These are phyloP conservation scores for Apus apus DNA, from an alignment of 2,113 vertebrate species.

Conservation along the genomic window DNA sequence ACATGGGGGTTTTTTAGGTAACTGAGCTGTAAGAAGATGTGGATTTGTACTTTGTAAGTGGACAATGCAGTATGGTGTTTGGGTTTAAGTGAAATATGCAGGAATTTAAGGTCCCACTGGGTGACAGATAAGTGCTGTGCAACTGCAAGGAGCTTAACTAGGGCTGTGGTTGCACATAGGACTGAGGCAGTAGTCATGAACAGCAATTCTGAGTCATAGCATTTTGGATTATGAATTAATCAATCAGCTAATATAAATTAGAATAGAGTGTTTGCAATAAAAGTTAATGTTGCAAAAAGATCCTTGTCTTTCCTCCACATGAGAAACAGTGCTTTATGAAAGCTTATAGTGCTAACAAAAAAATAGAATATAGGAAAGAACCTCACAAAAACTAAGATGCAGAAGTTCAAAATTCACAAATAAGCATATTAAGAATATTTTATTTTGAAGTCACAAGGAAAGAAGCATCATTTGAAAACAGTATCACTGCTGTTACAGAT, in stretches of 20 bases:
- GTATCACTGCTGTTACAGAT: background rate
- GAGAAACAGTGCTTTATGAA: background rate
- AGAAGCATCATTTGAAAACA: background rate
- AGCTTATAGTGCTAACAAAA: background rate
- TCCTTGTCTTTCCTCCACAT: accelerated
- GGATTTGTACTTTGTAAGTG: accelerated
- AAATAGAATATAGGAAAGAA: accelerated
- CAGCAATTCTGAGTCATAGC: background rate
- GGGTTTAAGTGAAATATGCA: background rate
- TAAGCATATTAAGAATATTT: background rate
- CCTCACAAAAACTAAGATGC: background rate
- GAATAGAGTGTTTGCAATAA: background rate
- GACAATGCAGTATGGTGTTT: accelerated
- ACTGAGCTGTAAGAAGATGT: accelerated
- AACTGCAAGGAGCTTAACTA: background rate
- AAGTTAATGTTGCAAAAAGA: background rate
- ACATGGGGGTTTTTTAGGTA: accelerated
- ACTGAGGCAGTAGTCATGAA: background rate
- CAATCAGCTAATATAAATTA: background rate
- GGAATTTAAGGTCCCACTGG: background rate
- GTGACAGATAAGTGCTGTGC: background rate
- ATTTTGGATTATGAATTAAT: background rate
- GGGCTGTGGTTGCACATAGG: accelerated
- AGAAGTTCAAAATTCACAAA: background rate
- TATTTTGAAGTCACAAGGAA: background rate